Conservation (phyloP, 2,113 vertebrate genomes). For the Cervus canadensis region DNA sequence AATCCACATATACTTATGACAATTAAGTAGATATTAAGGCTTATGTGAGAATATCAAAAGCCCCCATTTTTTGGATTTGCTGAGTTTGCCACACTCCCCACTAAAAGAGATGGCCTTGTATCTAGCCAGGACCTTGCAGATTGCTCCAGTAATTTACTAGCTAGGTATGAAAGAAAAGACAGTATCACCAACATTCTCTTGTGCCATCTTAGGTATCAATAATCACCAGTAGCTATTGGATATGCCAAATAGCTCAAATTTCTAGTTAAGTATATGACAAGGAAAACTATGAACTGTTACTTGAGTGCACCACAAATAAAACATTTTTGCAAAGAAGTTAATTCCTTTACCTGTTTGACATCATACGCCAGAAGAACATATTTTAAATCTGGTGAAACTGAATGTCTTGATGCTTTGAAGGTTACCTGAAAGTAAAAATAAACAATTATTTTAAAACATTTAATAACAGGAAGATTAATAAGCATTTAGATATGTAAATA, state of each 20-base stretch:
- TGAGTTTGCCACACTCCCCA: not conserved
- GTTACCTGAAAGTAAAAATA: conserved; percentile 82
- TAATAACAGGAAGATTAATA: not conserved
- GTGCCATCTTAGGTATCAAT: not conserved
- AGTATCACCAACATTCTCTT: not conserved
- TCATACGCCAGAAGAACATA: conserved; percentile 97
- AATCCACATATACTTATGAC: not conserved
- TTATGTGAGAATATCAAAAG: not conserved
- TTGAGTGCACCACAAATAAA: not conserved
- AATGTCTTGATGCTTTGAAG: conserved; percentile 95
- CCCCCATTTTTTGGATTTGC: rapidly evolving
- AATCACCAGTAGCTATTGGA: rapidly evolving
- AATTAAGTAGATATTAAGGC: rapidly evolving
- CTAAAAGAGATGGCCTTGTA: not conserved
- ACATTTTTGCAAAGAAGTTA: not conserved
- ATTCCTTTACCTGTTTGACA: conserved; percentile 90
- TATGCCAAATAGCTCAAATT: not conserved
- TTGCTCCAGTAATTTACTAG: not conserved
- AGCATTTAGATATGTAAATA: not conserved
- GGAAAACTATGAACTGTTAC: not conserved
- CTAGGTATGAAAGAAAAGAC: not conserved
- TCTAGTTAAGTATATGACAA: not conserved
- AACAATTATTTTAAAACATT: not conserved
- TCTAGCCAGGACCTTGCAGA: not conserved
- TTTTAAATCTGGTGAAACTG: conserved; percentile 93